phyloP scores from a whole-genome alignment of 1,140 invertebrate genomes.

The Drosophila ananassae region DNA sequence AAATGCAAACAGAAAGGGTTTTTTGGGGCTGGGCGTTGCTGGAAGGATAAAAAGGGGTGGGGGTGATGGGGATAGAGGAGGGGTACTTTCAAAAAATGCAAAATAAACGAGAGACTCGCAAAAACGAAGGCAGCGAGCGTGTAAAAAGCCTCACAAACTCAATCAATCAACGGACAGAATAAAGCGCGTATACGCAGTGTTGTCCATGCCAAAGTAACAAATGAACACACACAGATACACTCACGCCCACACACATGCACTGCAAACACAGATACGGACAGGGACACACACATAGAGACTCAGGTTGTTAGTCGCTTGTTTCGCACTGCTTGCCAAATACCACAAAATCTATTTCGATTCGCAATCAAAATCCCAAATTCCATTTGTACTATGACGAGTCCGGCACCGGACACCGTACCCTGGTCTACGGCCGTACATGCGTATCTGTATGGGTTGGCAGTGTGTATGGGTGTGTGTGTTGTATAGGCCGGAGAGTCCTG shows the following conservation, averaged over 20 bases:
- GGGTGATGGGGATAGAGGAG: not conserved
- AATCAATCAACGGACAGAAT: slow-evolving; percentile 80
- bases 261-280: slow-evolving; percentile 23
- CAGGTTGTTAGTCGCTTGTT: slow-evolving; percentile 53
- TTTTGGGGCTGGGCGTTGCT: not conserved
- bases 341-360: slow-evolving; percentile 83
- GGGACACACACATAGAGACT: slow-evolving; percentile 22
- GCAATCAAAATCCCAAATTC: slow-evolving; percentile 83
- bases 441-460: not conserved
- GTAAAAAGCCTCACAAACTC: slow-evolving; percentile 63
- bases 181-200: slow-evolving; percentile 81
- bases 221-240: slow-evolving; percentile 52
- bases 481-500: slow-evolving; percentile 38
- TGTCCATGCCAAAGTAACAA: slow-evolving; percentile 74
- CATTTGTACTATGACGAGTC: slow-evolving; percentile 70
- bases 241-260: slow-evolving; percentile 19
- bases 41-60: not conserved
- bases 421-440: not conserved
- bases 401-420: not conserved
- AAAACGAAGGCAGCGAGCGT: slow-evolving; percentile 57
- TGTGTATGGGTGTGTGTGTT: slow-evolving; percentile 9
- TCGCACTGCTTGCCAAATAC: slow-evolving; percentile 81
- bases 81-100: slow-evolving; percentile 32
- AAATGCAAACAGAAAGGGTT: slow-evolving; percentile 25
- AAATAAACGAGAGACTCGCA: slow-evolving; percentile 55